Base-by-base conservation (phyloP, 2,113 vertebrate genomes). In the Hucho hucho region DNA sequence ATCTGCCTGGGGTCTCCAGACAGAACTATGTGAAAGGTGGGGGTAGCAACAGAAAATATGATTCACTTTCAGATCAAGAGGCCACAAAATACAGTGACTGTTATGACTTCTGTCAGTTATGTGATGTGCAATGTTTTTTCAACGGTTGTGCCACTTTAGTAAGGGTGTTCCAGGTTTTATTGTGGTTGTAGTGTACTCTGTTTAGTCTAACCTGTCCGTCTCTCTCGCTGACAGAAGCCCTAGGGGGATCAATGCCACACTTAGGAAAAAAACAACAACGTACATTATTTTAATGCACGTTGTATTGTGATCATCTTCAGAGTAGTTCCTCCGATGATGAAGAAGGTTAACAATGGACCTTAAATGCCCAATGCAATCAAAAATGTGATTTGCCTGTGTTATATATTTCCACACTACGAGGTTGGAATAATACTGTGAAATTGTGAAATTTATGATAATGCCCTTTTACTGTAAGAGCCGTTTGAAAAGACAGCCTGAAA, bases 1-100 rank as follows among this genome's bases (percentile, higher is more conserved):
- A 99, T 89, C 79, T 99, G 98, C 87, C 94, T 94, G 24, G 96
- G 97, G 83, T 99, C 98, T 78, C 98, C 97, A 6, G 96, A 95
- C 24, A 99, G 92, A 71, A 98, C 86, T 6, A 98, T 91, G 97
- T 99, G 77, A 5, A 77, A 20, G 4, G 64, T n/a, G 25, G 24
- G 9, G 16, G 12, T 11, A 16, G 12, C 11, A 53, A 43, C 14
- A 11, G 24, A 28, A 13, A 0, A 49, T 12, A 58, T 32, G 6
- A 47, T n/a, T 25, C 11, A 63, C 25, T 22, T 3, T 16, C 29
- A 25, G 25, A 61, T 59, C 20, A 32, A 37, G 37, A 22, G 26
- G 32, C 37, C 20, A 59, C 16, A 59, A 59, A 32, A 32, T 32
- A 1, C 29, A 32, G 29, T 32, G 5, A 32, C 6, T 1, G 32